Conservation (phyloP, 2,888 invertebrate species). For the Galerucella pusilla region DNA sequence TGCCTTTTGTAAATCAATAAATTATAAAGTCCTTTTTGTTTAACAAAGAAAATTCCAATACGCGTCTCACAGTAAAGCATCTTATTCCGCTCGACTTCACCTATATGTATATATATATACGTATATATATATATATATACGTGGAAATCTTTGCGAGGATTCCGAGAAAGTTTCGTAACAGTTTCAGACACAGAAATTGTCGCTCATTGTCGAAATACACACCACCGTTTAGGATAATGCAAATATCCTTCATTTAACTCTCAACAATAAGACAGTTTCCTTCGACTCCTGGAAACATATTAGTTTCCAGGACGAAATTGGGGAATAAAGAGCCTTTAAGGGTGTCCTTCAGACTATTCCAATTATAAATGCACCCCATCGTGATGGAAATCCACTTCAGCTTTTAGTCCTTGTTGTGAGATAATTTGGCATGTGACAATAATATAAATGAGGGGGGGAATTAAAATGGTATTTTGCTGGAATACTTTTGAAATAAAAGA, state of each 20-base stretch:
- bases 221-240: constrained; percentile 46
- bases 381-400: constrained; percentile 26
- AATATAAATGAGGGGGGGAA: constrained; percentile 20
- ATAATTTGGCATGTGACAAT: constrained; percentile 34
- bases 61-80: not conserved
- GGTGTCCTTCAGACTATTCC: constrained; percentile 50
- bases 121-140: constrained; percentile 3
- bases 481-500: too few relatives aligned
- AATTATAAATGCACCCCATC: constrained; percentile 56
- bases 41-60: too few relatives aligned
- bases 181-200: constrained; percentile 42
- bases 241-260: constrained; percentile 53
- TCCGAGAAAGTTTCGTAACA: not conserved
- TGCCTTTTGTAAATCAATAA: too few relatives aligned
- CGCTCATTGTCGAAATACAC: constrained; percentile 37
- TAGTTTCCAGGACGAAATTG: constrained; percentile 53
- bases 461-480: not conserved
- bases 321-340: constrained; percentile 51
- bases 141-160: constrained; percentile 13
- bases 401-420: constrained; percentile 29
- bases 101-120: too few relatives aligned
- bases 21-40: too few relatives aligned
- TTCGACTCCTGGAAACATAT: constrained; percentile 46
- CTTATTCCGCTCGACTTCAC: constrained; percentile 29
- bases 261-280: constrained; percentile 48